A percentile compares a stretch with the other conserved stretches of the same genome.
Evolutionary conservation across 1,140 invertebrate genomes (phyloP).

Genomic region (Rhopalosiphum maidis): DNA sequence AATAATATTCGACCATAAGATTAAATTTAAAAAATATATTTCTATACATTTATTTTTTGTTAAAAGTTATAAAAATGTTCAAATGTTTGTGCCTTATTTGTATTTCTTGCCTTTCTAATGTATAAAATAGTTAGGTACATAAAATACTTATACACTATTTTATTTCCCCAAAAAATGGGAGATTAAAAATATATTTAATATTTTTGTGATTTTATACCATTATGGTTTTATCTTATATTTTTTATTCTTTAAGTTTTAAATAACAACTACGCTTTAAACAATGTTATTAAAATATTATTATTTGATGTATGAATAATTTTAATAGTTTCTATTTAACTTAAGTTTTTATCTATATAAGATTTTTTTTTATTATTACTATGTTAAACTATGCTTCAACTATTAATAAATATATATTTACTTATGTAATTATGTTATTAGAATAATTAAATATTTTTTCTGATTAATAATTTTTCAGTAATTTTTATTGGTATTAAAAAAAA

Average conservation of each 20-base stretch:
- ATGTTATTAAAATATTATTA: constrained; percentile 47
- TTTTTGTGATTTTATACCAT: neutral
- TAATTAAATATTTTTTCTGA: constrained; percentile 22
- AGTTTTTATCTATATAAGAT: neutral
- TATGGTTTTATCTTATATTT: constrained; percentile 23
- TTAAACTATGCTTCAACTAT: constrained; percentile 28
- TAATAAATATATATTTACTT: neutral
- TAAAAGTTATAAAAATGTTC: neutral
- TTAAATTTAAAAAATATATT: constrained; percentile 16
- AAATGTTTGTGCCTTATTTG: constrained; percentile 32
- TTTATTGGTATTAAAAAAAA: neutral
- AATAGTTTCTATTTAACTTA: constrained; percentile 50
- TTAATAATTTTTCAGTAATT: neutral
- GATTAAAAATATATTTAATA: constrained; percentile 23
- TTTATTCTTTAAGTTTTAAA: constrained; percentile 13
- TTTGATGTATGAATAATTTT: constrained; percentile 23
- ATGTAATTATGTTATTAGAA: constrained; percentile 29
- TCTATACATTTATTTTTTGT: neutral
- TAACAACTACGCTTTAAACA: constrained; percentile 28
- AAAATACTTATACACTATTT: neutral
- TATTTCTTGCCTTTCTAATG: neutral
- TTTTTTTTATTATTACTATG: neutral
- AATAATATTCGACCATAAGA: neutral
- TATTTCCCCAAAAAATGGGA: neutral
- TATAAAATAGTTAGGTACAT: neutral